Base-by-base conservation (phyloP, 2,888 invertebrate species). In the Trimorus sp. region DNA sequence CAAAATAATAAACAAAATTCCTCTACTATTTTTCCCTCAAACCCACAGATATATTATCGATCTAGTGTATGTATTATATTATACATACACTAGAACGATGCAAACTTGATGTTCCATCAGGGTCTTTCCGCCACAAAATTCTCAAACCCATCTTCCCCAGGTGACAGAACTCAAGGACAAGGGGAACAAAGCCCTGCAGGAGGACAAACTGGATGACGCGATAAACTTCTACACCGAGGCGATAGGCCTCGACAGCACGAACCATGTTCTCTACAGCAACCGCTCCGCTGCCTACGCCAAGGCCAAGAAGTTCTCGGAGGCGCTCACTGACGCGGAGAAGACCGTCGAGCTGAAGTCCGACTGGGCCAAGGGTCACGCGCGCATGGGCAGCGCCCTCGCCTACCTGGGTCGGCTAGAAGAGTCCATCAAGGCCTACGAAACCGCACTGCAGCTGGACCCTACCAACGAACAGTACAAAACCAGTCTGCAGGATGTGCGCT, bases 261-360 rank as follows among this genome's bases (percentile, higher is more conserved):
- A 98, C 93, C 97, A 98, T 93, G 97, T 98, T 89, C 93, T 98
- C 36, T 98, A 94, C 89, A 98, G 98, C 87, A 98, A 98, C 92
- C 94, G 98, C 71, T 98, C 98, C 0, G 98, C 98, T 7, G 98
- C 98, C 7, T 95, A 96, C 89, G 96, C 97, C 0, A 98, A 97
- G 92, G 94, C 95, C 58, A 95, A 94, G 36, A 94, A 96, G 83
- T 98, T 95, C 88, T 90, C 92, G 1, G 93, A 95, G 80, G 97
- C 98, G 0, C 92, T 98, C 38, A 93, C 94, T 84, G 98, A 98
- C 93, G 98, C 98, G 0, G 95, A 97, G 82, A 95, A 95, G 89
- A 97, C 97, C 0, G 93, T 98, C 8, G 91, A 94, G 60, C 87
- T 98, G 14, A 97, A 97, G 90, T 95, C 97, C 8, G 94, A 95